These are phyloP conservation scores for Tauraco hartlaubi DNA, from an alignment of 2,797 vertebrate genomes.

Conservation along the genomic window DNA sequence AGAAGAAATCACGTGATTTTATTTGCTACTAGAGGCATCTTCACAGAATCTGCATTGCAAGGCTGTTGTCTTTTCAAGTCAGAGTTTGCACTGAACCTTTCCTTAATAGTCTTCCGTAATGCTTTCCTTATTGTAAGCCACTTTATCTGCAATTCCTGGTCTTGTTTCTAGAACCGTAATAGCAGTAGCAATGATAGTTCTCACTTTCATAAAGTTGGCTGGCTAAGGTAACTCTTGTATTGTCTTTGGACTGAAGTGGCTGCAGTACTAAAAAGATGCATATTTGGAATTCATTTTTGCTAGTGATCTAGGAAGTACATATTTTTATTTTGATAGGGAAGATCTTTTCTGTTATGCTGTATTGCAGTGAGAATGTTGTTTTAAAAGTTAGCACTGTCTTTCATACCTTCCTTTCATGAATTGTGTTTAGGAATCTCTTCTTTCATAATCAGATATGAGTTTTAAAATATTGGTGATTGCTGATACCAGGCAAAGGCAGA, in stretches of 20 bases:
- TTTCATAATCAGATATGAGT: accelerated
- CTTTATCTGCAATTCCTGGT: neutral
- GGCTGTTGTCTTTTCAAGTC: neutral
- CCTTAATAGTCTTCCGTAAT: neutral
- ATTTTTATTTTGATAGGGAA: neutral
- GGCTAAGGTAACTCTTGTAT: neutral
- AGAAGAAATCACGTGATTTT: neutral
- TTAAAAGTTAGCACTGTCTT: neutral
- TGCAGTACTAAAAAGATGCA: neutral
- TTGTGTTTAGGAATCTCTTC: neutral
- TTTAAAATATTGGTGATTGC: neutral
- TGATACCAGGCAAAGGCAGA: neutral
- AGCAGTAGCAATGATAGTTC: neutral
- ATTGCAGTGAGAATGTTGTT: neutral
- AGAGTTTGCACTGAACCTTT: neutral
- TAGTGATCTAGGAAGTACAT: neutral
- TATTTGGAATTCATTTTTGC: neutral
- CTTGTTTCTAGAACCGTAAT: neutral
- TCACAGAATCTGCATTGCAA: neutral
- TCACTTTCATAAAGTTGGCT: neutral
- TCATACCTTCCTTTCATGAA: neutral
- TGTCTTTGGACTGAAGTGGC: neutral
- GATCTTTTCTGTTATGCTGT: neutral
- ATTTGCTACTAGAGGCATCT: neutral
- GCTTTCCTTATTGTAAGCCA: neutral